Conservation (phyloP, 2,797 vertebrate species). For the Dipus sagitta region DNA sequence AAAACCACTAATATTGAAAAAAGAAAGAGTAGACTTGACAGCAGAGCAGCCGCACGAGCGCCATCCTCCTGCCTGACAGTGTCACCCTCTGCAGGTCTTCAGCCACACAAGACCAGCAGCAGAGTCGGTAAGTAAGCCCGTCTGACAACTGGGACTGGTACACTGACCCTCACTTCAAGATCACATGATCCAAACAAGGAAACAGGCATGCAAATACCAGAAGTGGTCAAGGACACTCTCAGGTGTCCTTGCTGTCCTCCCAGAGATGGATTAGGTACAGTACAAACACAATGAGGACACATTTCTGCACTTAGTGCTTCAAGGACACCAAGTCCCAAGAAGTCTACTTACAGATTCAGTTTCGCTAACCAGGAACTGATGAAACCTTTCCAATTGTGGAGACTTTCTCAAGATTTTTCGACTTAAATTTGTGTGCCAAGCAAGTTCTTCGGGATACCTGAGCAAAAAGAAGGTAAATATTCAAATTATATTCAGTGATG, state of each 20-base stretch:
- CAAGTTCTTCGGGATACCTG: slow-evolving; percentile 98
- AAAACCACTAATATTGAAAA: too few species aligned
- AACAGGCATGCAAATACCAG: rapidly evolving
- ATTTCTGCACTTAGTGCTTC: neutral
- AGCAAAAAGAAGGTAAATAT: neutral
- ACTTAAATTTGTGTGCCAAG: slow-evolving; percentile 99
- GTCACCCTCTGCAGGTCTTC: too few species aligned
- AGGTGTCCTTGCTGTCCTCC: rapidly evolving
- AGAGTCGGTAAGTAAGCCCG: too few species aligned
- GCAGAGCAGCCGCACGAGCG: rapidly evolving
- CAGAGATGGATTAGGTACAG: rapidly evolving
- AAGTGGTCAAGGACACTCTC: rapidly evolving
- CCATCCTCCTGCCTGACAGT: neutral
- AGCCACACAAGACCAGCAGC: rapidly evolving
- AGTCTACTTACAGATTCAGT: slow-evolving; percentile 95
- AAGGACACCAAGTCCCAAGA: neutral
- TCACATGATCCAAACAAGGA: too few species aligned
- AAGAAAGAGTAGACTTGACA: rapidly evolving
- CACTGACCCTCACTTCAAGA: rapidly evolving
- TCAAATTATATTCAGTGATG: neutral
- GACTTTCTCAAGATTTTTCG: slow-evolving; percentile 97
- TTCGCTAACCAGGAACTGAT: slow-evolving; percentile 98
- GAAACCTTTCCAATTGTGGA: slow-evolving; percentile 96
- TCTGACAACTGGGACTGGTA: neutral
- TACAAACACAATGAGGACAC: rapidly evolving